Base-by-base conservation (phyloP, 2,888 invertebrate species). In the Sarcophaga caerulescens region DNA sequence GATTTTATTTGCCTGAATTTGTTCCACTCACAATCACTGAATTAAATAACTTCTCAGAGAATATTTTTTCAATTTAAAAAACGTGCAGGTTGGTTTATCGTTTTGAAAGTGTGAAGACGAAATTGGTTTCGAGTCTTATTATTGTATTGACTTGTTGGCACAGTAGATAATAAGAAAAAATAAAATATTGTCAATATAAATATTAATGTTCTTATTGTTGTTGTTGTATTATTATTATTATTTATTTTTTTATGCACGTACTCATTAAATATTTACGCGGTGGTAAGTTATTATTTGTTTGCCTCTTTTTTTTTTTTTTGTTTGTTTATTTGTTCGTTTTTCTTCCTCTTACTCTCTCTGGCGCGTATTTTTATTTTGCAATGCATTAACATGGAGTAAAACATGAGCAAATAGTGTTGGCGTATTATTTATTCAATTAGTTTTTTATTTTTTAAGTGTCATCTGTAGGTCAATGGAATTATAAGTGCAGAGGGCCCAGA, bases 401-500 rank as follows among this genome's bases (percentile, higher is more conserved):
- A 52, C 52, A 62, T 52, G 23, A 69, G 57, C 66, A 78, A 77
- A 83, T 83, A 73, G 60, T 73, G 82, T 83, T 71, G 82, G 82
- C 65, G 76, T 71, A 66, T 63, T 82, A 66, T 82, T 82, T 70
- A 70, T 62, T 70, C 10, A 35, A 35, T 35, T 35, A 35, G 35
- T 35, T 35, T 35, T 25, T 25, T 25, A 25, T 35, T 35, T 45
- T 35, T 81, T 45, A 70, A 81, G 63, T 70, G 70, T 63, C 69
- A 66, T 68, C 77, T 78, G 71, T 83, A 73, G 77, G 73, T 73
- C 82, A 83, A 66, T 83, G 77, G 47, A 76, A 71, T 76, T 47
- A 45, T 59, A 73, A 73, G n/a, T 68, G 47, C 23, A 12, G 5
- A 66, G 60, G 59, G 25, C 8, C 4, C 60, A 59, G 47, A 23